A percentile compares a stretch with the other conserved stretches of the same genome.
phyloP scores from a whole-genome alignment of 2,113 vertebrate species.

The Nanger granti region DNA sequence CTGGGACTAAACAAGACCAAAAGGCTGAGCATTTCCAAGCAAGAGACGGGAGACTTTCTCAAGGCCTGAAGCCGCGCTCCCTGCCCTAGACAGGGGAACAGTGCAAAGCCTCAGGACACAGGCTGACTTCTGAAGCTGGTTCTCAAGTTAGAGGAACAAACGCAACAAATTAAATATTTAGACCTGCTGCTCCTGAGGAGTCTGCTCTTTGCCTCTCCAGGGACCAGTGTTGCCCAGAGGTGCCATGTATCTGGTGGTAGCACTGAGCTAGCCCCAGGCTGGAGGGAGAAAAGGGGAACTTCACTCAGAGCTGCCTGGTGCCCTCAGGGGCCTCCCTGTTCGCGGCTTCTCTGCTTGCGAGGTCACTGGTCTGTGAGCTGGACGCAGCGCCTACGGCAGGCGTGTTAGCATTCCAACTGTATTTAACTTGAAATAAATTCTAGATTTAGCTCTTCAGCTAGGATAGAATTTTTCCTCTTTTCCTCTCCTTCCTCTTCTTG shows the following conservation, averaged over 20 bases:
- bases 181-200: neutral
- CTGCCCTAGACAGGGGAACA: neutral
- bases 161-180: neutral
- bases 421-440: constrained; percentile 37
- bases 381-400: neutral
- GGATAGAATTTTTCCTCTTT: neutral
- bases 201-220: neutral
- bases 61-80: neutral
- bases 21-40: neutral
- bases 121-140: neutral
- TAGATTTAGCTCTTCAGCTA: neutral
- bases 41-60: neutral
- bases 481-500: neutral
- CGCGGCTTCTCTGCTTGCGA: neutral
- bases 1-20: neutral
- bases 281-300: neutral
- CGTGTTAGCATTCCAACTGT: neutral
- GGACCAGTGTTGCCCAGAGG: neutral
- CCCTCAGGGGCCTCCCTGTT: neutral
- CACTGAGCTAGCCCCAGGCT: neutral
- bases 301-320: neutral
- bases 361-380: neutral
- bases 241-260: neutral
- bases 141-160: neutral
- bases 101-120: neutral